phyloP scores from a whole-genome alignment of 2,113 vertebrate species.

The Megaceryle maxima region DNA sequence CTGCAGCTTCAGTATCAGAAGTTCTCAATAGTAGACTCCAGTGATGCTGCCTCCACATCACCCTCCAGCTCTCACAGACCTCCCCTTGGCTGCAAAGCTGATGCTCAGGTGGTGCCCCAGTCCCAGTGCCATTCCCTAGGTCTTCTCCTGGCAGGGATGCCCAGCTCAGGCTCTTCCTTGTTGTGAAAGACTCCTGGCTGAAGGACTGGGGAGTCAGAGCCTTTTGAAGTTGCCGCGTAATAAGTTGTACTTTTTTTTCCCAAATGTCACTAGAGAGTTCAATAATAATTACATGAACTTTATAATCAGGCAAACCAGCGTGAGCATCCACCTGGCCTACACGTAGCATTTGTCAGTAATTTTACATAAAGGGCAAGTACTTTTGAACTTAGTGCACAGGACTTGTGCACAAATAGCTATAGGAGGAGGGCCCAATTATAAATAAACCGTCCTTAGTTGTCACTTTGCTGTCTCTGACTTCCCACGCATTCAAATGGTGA shows the following conservation, averaged over 20 bases:
- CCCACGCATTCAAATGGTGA: conserved; percentile 59
- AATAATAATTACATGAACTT: conserved; percentile 43
- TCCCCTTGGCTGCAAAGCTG: not conserved
- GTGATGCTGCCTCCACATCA: fast-evolving
- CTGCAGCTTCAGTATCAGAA: not conserved
- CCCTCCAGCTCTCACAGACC: not conserved
- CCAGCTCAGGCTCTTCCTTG: not conserved
- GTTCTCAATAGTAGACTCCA: fast-evolving
- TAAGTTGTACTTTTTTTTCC: not conserved
- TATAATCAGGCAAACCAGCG: not conserved
- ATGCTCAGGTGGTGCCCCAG: not conserved
- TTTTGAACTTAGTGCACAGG: not conserved
- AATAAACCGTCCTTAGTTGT: conserved; percentile 41
- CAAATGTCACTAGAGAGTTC: not conserved
- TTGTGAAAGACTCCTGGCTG: not conserved
- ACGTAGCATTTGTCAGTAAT: conserved; percentile 5
- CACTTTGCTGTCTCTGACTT: conserved; percentile 61
- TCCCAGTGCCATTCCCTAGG: not conserved
- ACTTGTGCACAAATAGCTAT: conserved; percentile 17
- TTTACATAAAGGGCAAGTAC: conserved; percentile 19
- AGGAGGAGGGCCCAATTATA: conserved; percentile 43
- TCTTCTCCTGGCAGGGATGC: not conserved
- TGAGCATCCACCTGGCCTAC: not conserved
- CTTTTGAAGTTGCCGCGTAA: conserved; percentile 38
- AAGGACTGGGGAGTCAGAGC: not conserved